Evolutionary conservation across 2,797 vertebrate genomes (phyloP), one percentile per base, ranked within the genome.

Genomic region (Hylomyscus alleni): DNA sequence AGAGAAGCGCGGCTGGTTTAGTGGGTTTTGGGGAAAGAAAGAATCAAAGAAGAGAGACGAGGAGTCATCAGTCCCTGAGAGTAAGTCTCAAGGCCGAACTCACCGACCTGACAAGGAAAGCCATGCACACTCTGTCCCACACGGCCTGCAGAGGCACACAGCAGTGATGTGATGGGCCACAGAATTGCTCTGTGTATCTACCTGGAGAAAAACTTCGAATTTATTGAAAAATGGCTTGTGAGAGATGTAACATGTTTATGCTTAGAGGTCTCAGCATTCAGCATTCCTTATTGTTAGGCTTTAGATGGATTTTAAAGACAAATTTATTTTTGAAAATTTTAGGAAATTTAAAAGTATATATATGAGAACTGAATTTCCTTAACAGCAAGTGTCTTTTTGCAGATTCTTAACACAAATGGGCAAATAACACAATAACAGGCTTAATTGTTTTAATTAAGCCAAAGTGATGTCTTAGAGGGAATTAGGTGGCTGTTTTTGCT

Each of bases 1-100:
- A 89, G 99, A 99, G 96, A 99, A 99, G 96, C 99, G 98, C 96
- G 99, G 99, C 67, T 99, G 99, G 98, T 99, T 99, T 96, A 97
- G 99, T 97, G 97, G 99, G 52, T 98, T 99, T 65, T 99, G 99
- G 98, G 98, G 99, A 40, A 99, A 95, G 97, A 99, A 99, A 97
- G 99, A 99, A 77, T 93, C 98, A 4, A 99, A 99, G 98, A 99
- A 99, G 96, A 99, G 99, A 97, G 98, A 99, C 31, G 99, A 99
- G 94, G 99, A 99, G 52, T 98, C 97, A 86, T 97, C 97, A 40
- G 99, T 99, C 91, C 91, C 83, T 29, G 99, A 99, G 98, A 99
- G 99, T 99, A 98, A 97, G 98, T 98, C 77, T 14, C 37, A 87
- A 37, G 20, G 81, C 34, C 60, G 40, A 87, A 44, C 77, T 80